Evolutionary conservation across 2,888 invertebrate species (phyloP).

Genomic region (Yponomeuta plumbellus): DNA sequence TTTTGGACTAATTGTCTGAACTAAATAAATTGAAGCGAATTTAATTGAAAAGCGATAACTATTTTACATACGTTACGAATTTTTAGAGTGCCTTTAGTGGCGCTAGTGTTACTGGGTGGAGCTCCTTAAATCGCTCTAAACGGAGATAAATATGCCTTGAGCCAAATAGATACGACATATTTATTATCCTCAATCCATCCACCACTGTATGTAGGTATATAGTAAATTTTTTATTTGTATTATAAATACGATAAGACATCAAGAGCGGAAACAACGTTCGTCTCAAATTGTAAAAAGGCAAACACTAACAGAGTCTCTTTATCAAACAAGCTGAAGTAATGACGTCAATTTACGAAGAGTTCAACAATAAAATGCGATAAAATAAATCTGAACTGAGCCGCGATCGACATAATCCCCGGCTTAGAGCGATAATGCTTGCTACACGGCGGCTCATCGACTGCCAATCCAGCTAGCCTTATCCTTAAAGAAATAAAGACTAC

Average conservation of each 20-base stretch:
- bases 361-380: conserved; percentile 48
- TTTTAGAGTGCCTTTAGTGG: too few species aligned
- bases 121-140: background rate
- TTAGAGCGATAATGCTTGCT: conserved; percentile 44
- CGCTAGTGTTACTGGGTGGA: background rate
- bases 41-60: too few species aligned
- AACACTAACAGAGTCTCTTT: background rate
- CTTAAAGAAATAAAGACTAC: background rate
- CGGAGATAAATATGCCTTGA: background rate
- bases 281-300: background rate
- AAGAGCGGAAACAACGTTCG: background rate
- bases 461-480: background rate
- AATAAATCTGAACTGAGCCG: conserved; percentile 53
- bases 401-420: conserved; percentile 22
- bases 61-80: too few species aligned
- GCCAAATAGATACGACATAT: background rate
- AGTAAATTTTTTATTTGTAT: too few species aligned
- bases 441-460: background rate
- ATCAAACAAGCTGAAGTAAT: background rate
- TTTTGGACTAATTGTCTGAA: too few species aligned
- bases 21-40: too few species aligned
- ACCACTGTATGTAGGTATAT: too few species aligned
- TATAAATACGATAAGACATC: too few species aligned
- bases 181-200: too few species aligned
- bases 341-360: conserved; percentile 29